These are phyloP conservation scores for Fragum fragum DNA, from an alignment of 2,888 invertebrate species.

Conservation along the genomic window DNA sequence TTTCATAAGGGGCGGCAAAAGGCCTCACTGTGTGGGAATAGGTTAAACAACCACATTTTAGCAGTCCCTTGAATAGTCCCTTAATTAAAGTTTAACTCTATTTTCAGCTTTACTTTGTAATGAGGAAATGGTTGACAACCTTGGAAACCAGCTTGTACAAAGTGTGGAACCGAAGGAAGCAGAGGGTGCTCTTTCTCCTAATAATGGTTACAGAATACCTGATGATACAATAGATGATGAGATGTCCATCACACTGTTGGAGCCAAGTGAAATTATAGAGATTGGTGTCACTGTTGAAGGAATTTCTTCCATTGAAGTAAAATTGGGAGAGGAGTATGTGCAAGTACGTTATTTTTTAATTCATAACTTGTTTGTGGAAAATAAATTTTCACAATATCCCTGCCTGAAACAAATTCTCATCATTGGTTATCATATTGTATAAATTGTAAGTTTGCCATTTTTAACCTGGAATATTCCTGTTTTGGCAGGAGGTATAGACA, in stretches of 20 bases:
- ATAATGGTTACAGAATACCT: conserved; percentile 3
- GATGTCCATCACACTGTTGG: conserved; percentile 7
- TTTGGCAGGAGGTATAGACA: too few relatives aligned
- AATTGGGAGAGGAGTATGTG: conserved; percentile 7
- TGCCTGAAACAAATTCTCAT: too few relatives aligned
- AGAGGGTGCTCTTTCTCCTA: background rate
- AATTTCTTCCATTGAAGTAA: conserved; percentile 13
- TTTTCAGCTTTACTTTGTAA: conserved; percentile 19
- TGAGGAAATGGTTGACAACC: conserved; percentile 26
- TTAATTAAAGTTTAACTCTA: too few relatives aligned
- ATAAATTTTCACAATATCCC: too few relatives aligned
- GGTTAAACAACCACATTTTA: too few relatives aligned
- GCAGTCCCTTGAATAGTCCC: too few relatives aligned
- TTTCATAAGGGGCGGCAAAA: too few relatives aligned
- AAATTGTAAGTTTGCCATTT: too few relatives aligned
- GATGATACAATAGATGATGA: background rate
- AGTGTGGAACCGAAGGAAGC: conserved; percentile 11
- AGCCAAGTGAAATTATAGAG: conserved; percentile 31
- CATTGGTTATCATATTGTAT: too few relatives aligned
- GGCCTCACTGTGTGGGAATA: too few relatives aligned
- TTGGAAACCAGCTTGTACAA: conserved; percentile 23
- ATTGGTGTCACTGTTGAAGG: conserved; percentile 20
- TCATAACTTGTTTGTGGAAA: too few relatives aligned
- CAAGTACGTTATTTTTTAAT: conserved; percentile 7
- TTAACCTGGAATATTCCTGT: too few relatives aligned